Percentiles rank a stretch among this genome's conserved stretches.
These are phyloP conservation scores for Hydrotaea cyrtoneurina DNA, from an alignment of 2,888 invertebrate genomes.

Conservation along the genomic window DNA sequence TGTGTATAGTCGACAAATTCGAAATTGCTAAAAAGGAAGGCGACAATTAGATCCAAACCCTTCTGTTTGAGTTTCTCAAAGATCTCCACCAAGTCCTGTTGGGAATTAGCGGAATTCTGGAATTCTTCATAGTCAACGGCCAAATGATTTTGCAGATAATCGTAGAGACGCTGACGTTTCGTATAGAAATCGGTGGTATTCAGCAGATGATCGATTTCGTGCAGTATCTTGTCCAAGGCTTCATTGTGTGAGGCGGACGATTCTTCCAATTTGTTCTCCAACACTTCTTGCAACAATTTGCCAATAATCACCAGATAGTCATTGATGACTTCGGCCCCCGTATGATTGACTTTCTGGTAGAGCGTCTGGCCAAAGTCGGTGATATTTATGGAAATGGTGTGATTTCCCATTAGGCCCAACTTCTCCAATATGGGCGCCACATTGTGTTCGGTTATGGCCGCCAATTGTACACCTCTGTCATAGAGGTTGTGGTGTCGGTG, in stretches of 20 bases:
- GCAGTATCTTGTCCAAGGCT: constrained; percentile 69
- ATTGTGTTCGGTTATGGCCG: constrained; percentile 69
- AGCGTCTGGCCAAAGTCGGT: constrained; percentile 71
- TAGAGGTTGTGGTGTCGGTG: constrained; percentile 25
- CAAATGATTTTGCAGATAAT: constrained; percentile 72
- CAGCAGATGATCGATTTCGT: constrained; percentile 72
- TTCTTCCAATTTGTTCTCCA: constrained; percentile 69
- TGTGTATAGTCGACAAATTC: constrained; percentile 75
- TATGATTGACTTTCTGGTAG: constrained; percentile 71
- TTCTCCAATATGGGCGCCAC: constrained; percentile 65
- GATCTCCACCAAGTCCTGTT: constrained; percentile 71
- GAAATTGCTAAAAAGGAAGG: constrained; percentile 76
- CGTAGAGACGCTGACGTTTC: constrained; percentile 74
- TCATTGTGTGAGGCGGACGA: constrained; percentile 52
- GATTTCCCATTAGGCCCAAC: constrained; percentile 49
- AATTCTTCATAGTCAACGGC: constrained; percentile 70
- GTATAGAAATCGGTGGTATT: constrained; percentile 72
- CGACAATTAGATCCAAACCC: constrained; percentile 75
- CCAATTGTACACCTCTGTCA: constrained; percentile 34
- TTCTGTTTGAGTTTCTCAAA: constrained; percentile 72
- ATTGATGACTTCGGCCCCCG: constrained; percentile 74
- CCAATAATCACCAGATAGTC: constrained; percentile 73
- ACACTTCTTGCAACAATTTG: constrained; percentile 72
- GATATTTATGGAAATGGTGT: constrained; percentile 61
- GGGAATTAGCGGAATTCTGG: constrained; percentile 61